These are phyloP conservation scores for Sceloporus undulatus DNA, from an alignment of 2,113 vertebrate species.

Conservation along the genomic window DNA sequence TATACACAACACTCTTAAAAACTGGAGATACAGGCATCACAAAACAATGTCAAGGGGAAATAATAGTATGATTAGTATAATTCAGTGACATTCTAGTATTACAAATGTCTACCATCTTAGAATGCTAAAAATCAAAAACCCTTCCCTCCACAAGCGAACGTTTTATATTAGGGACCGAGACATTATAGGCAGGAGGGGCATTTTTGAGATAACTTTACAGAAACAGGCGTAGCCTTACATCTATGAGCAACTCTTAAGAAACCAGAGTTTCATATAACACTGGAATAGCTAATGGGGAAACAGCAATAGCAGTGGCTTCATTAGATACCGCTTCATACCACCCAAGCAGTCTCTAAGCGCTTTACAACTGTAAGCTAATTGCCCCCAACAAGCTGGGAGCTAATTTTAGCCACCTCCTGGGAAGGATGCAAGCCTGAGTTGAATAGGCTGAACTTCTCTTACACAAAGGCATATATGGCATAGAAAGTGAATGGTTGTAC, in stretches of 20 bases:
- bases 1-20: neutral
- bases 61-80: neutral
- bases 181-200: conserved; percentile 58
- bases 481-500: neutral
- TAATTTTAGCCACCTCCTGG: too few species aligned
- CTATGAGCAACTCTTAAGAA: conserved; percentile 49
- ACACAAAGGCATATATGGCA: accelerated
- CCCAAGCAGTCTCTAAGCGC: too few species aligned
- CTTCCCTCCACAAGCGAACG: conserved; percentile 47
- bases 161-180: conserved; percentile 54
- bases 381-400: too few species aligned
- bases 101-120: neutral
- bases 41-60: conserved; percentile 3
- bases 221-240: conserved; percentile 51
- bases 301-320: too few species aligned
- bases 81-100: neutral
- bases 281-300: conserved; percentile 22
- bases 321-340: too few species aligned
- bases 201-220: conserved; percentile 50
- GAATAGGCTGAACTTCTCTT: conserved; percentile 13
- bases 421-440: too few species aligned
- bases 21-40: neutral
- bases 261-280: conserved; percentile 38
- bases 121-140: conserved; percentile 39
- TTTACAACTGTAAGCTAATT: too few species aligned